phyloP scores from a whole-genome alignment of 2,797 vertebrate species.

The Mus caroli region DNA sequence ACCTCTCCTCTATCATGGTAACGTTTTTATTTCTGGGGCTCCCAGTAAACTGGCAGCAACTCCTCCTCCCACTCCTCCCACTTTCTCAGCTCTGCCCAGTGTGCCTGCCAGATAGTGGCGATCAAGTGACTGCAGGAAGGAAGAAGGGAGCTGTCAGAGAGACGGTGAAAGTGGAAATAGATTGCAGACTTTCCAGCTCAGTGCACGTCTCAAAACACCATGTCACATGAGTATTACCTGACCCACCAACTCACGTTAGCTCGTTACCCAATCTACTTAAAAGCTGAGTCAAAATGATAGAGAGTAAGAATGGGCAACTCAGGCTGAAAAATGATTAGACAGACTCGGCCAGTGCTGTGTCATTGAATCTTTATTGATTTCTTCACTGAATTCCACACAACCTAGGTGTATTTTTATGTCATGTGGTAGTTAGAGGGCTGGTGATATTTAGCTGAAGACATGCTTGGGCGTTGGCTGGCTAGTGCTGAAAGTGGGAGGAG shows the following conservation, averaged over 20 bases:
- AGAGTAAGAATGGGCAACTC: background rate
- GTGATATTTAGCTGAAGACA: conserved; percentile 61
- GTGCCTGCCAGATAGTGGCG: background rate
- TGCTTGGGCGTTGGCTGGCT: conserved; percentile 13
- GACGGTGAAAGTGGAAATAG: background rate
- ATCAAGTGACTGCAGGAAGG: background rate
- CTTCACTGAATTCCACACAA: background rate
- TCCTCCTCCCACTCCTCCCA: too few species aligned
- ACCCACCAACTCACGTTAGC: background rate
- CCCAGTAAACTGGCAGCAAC: background rate
- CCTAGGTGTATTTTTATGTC: background rate
- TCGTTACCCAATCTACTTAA: background rate
- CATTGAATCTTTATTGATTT: conserved; percentile 9
- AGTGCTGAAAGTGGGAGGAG: background rate
- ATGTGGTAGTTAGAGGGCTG: conserved; percentile 24
- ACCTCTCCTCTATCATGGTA: background rate
- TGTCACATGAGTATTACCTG: background rate
- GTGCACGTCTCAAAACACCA: background rate
- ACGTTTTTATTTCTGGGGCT: background rate
- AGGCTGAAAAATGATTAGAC: background rate
- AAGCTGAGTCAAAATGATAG: background rate
- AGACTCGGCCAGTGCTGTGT: background rate
- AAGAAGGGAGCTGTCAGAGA: background rate
- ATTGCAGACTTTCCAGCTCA: background rate
- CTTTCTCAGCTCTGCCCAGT: background rate